These are phyloP conservation scores for Phania funesta DNA, from an alignment of 2,888 invertebrate species.

Conservation along the genomic window DNA sequence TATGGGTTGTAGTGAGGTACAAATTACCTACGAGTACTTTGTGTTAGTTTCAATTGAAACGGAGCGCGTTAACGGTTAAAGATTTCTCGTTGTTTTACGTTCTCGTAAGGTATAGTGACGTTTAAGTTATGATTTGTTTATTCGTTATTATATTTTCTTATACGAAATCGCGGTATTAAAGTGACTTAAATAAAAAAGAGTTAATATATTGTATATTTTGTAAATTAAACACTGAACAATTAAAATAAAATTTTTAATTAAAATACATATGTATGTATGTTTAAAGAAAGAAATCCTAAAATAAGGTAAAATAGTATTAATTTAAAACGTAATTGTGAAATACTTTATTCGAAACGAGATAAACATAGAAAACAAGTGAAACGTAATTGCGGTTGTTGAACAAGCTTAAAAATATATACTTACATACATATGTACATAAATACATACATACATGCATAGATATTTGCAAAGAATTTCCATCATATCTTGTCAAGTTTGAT, in stretches of 20 bases:
- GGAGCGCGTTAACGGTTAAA: constrained; percentile 58
- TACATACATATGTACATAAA: too few relatives aligned
- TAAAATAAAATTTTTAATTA: too few relatives aligned
- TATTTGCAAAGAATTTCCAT: too few relatives aligned
- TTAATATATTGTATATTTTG: too few relatives aligned
- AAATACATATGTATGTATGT: background rate
- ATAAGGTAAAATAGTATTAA: background rate
- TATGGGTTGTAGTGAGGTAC: constrained; percentile 1
- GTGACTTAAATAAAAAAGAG: too few relatives aligned
- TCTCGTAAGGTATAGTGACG: background rate
- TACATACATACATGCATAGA: background rate
- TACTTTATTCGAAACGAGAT: background rate
- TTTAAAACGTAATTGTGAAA: background rate
- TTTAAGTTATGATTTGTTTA: constrained; percentile 12
- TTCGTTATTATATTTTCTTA: background rate
- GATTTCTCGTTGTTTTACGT: background rate
- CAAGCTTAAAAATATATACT: background rate
- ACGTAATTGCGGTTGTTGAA: too few relatives aligned
- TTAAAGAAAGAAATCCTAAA: too few relatives aligned
- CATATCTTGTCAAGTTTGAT: too few relatives aligned
- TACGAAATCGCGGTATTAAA: background rate
- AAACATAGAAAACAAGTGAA: background rate
- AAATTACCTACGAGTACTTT: constrained; percentile 50
- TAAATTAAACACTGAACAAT: too few relatives aligned
- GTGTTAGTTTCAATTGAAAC: constrained; percentile 59